These are phyloP conservation scores for Hyles vespertilio DNA, from an alignment of 1,140 invertebrate species.

Conservation along the genomic window DNA sequence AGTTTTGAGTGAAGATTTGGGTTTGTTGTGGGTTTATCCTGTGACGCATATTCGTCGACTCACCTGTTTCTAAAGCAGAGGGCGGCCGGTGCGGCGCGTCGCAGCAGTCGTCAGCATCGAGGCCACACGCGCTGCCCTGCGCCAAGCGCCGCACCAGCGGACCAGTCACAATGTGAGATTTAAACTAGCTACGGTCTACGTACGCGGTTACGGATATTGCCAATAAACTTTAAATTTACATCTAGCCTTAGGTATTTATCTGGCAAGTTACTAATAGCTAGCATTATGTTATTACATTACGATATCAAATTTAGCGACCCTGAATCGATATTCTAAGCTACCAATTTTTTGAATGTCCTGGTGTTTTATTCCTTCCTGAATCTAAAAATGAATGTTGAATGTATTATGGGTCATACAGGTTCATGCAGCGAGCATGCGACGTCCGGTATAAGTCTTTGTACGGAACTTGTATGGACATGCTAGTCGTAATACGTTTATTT, in stretches of 20 bases:
- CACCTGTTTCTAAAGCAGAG: slow-evolving; percentile 66
- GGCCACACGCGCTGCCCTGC: slow-evolving; percentile 79
- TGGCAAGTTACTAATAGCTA: too few species aligned
- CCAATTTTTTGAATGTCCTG: too few species aligned
- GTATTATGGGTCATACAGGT: slow-evolving; percentile 3
- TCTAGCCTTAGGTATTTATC: slow-evolving; percentile 1
- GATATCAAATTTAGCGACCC: too few species aligned
- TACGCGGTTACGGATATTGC: slow-evolving; percentile 20
- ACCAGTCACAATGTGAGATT: slow-evolving; percentile 73
- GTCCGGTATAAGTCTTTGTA: slow-evolving; percentile 22
- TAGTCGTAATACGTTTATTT: slow-evolving; percentile 4
- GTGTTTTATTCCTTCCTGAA: too few species aligned
- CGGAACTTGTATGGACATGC: slow-evolving; percentile 28
- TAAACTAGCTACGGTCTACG: slow-evolving; percentile 67
- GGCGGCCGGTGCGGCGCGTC: slow-evolving; percentile 72
- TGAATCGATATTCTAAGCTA: too few species aligned
- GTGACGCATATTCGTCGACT: slow-evolving; percentile 19
- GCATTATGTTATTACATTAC: too few species aligned
- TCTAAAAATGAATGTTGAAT: too few species aligned
- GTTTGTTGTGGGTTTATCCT: too few species aligned
- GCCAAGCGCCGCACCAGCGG: slow-evolving; percentile 77
- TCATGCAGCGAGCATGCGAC: slow-evolving; percentile 54
- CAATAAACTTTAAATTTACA: slow-evolving; percentile 35
- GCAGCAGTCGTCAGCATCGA: slow-evolving; percentile 79
- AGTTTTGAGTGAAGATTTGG: too few species aligned